phyloP scores from a whole-genome alignment of 1,140 invertebrate genomes.

The Pemphigus obesinymphae region DNA sequence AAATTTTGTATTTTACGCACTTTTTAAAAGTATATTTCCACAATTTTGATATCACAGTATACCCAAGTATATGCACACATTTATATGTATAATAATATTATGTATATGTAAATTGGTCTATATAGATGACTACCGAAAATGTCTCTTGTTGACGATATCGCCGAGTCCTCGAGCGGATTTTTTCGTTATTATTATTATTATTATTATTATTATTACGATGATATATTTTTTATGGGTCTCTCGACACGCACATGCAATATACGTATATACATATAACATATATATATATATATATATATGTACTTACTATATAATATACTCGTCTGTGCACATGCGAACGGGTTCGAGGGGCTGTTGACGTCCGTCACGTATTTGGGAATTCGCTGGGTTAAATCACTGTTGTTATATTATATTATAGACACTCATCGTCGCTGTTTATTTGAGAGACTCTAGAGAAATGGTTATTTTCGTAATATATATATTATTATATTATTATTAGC shows the following conservation, averaged over 20 bases:
- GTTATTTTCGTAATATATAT: background rate
- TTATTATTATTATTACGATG: background rate
- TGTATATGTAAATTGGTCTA: no score
- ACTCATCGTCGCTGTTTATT: background rate
- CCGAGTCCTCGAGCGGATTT: background rate
- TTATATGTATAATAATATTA: background rate
- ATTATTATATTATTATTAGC: background rate
- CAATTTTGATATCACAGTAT: no score
- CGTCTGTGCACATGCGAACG: conserved; percentile 9
- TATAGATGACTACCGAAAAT: background rate
- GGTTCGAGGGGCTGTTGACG: conserved; percentile 17
- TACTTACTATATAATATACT: background rate
- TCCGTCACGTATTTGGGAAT: background rate
- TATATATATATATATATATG: no score
- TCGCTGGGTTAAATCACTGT: background rate
- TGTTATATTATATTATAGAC: no score
- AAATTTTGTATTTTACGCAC: no score
- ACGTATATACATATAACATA: background rate
- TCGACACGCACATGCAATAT: conserved; percentile 22
- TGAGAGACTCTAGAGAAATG: background rate
- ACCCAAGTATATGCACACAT: no score
- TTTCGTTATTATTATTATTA: conserved; percentile 5
- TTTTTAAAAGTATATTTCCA: no score
- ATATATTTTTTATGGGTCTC: conserved; percentile 17
- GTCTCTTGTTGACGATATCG: background rate